Conservation (phyloP, 2,113 vertebrate species). For the Laterallus jamaicensis region DNA sequence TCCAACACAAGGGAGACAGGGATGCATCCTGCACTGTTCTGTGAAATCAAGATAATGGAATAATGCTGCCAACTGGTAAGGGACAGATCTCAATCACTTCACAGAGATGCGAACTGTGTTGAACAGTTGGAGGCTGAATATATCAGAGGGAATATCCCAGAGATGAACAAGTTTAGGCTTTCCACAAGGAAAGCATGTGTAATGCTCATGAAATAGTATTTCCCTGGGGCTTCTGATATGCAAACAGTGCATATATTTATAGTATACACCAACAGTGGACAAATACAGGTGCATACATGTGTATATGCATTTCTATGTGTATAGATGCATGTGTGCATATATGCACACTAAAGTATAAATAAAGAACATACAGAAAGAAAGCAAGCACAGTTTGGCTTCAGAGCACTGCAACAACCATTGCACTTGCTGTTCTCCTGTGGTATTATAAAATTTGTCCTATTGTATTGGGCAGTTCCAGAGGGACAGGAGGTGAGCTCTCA, state of each 20-base stretch:
- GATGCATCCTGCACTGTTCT: neutral
- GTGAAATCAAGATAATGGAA: neutral
- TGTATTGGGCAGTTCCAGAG: neutral
- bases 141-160: neutral
- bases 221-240: neutral
- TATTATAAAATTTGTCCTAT: neutral
- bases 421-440: neutral
- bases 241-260: neutral
- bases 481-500: neutral
- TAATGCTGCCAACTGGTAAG: neutral
- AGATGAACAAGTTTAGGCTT: neutral
- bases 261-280: neutral
- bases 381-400: neutral
- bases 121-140: neutral
- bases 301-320: neutral
- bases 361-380: neutral
- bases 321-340: neutral
- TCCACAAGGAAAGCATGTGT: neutral
- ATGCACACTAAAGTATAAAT: neutral
- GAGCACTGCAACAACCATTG: neutral
- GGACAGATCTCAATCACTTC: neutral
- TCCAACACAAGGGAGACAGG: neutral
- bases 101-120: neutral
- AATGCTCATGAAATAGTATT: neutral
- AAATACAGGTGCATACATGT: neutral